Evolutionary conservation across 2,888 invertebrate genomes (phyloP).

Genomic region (Meteorus cinctellus): DNA sequence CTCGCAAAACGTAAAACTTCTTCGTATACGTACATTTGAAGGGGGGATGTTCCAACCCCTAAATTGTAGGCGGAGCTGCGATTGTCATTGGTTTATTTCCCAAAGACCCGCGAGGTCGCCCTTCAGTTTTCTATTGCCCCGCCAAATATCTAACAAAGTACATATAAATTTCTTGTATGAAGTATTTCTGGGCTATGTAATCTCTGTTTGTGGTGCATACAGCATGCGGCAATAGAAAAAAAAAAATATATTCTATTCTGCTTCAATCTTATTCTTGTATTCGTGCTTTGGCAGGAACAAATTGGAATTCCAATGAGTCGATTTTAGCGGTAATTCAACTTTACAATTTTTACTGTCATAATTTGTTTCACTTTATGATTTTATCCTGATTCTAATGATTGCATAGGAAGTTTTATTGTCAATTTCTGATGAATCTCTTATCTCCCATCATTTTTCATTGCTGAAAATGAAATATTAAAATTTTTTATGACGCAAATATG

Average conservation of each 20-base stretch:
- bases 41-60: constrained; percentile 57
- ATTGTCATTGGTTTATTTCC: constrained; percentile 42
- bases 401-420: no score
- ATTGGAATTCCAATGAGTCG: constrained; percentile 14
- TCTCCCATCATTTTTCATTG: no score
- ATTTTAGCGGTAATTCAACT: not conserved
- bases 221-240: not conserved
- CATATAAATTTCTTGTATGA: constrained; percentile 36
- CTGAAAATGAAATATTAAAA: no score
- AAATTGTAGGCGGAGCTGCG: constrained; percentile 62
- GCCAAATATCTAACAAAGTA: not conserved
- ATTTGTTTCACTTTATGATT: no score
- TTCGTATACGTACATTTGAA: constrained; percentile 47
- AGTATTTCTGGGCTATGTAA: constrained; percentile 35
- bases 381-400: no score
- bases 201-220: constrained; percentile 30
- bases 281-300: constrained; percentile 14
- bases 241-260: constrained; percentile 33
- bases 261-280: constrained; percentile 13
- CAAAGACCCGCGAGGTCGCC: constrained; percentile 44
- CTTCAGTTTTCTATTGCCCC: constrained; percentile 18
- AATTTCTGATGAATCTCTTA: no score
- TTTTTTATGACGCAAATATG: no score
- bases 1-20: constrained; percentile 51
- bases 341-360: not conserved